Conservation (phyloP, 2,888 invertebrate species). For the Amiota mariae region DNA sequence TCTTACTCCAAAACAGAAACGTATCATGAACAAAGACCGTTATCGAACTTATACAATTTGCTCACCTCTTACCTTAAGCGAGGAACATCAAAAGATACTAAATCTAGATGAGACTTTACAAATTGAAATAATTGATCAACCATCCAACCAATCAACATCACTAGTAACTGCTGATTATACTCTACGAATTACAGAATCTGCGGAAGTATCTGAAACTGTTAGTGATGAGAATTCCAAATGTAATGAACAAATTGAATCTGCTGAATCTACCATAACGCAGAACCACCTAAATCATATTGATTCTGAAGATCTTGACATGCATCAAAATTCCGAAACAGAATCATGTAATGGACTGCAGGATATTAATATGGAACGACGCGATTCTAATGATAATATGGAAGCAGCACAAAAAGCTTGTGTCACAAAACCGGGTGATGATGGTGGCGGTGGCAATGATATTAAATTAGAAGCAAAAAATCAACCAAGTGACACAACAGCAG, state of each 20-base stretch:
- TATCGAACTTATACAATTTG: constrained; percentile 85
- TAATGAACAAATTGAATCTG: no score
- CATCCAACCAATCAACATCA: constrained; percentile 55
- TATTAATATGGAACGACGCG: constrained; percentile 20
- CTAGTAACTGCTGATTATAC: constrained; percentile 66
- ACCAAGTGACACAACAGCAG: constrained; percentile 74
- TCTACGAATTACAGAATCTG: no score
- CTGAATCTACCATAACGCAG: constrained; percentile 49
- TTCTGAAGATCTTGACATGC: constrained; percentile 8
- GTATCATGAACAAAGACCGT: constrained; percentile 84
- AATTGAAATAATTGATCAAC: constrained; percentile 69
- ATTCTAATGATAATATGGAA: constrained; percentile 24
- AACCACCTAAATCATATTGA: neutral
- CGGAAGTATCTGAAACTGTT: no score
- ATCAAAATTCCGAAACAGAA: constrained; percentile 77
- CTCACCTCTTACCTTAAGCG: constrained; percentile 42
- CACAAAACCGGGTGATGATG: constrained; percentile 50
- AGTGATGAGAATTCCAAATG: no score
- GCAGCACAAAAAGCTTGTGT: constrained; percentile 34
- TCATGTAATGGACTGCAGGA: constrained; percentile 69
- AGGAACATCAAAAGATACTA: constrained; percentile 58
- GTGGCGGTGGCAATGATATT: constrained; percentile 40
- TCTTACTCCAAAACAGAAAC: constrained; percentile 85
- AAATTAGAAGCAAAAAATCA: constrained; percentile 54
- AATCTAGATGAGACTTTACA: constrained; percentile 67